Evolutionary conservation across 2,113 vertebrate species (phyloP).

Genomic region (Tursiops truncatus): DNA sequence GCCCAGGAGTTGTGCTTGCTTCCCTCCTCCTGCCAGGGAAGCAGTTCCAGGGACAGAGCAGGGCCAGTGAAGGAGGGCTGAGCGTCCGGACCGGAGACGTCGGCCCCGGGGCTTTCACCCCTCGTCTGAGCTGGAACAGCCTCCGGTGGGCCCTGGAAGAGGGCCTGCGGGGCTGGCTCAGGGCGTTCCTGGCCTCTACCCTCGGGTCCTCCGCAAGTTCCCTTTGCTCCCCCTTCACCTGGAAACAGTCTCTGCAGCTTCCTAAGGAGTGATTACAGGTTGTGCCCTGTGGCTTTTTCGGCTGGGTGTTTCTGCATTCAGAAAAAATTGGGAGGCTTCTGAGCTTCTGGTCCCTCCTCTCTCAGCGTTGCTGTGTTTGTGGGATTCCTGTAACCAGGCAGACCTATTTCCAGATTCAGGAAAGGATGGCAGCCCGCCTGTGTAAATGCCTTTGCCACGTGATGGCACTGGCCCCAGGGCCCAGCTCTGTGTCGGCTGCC

Average conservation of each 20-base stretch:
- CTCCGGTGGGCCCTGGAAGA: not conserved
- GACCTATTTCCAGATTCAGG: not conserved
- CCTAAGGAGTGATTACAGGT: not conserved
- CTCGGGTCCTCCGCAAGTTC: not conserved
- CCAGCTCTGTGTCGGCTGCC: not conserved
- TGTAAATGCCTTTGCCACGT: not conserved
- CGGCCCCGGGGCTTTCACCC: not conserved
- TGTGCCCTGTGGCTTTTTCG: not conserved
- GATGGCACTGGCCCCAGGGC: not conserved
- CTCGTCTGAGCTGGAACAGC: not conserved
- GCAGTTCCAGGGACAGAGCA: not conserved
- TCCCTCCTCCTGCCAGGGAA: not conserved
- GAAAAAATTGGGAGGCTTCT: not conserved
- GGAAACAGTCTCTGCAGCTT: not conserved
- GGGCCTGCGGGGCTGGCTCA: too few relatives aligned
- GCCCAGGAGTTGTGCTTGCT: not conserved
- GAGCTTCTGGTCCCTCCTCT: not conserved
- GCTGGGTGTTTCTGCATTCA: not conserved
- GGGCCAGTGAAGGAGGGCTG: not conserved
- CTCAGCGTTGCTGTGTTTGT: not conserved
- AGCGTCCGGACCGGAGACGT: not conserved
- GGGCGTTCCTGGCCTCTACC: fast-evolving
- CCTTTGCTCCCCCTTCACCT: not conserved
- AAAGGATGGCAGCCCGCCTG: not conserved
- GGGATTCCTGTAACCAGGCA: not conserved